Evolutionary conservation across 1,140 invertebrate species (phyloP), one percentile per base, ranked within the genome.

Genomic region (Riptortus pedestris): DNA sequence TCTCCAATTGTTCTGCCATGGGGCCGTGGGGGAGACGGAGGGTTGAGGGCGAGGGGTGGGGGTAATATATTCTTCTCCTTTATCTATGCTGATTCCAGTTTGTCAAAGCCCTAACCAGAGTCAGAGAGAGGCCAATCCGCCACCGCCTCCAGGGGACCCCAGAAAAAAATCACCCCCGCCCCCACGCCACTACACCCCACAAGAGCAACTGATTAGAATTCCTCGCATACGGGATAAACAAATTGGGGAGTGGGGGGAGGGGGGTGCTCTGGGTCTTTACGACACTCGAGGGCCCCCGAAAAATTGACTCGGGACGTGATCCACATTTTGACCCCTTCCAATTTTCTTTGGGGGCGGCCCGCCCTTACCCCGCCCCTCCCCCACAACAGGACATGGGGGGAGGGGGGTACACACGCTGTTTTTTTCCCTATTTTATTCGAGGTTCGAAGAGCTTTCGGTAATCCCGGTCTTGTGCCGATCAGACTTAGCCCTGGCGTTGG

Each of bases 241-340:
- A 65, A 65, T 65, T 65, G 63, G 43, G 48, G 63, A 43, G 38
- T 2, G 45, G 27, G 3, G 4, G 27, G 31, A 18, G 24, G 27
- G n/a, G 4, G 27, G 31, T 24, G 43, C 38, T 51, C 51, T 33
- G 59, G 59, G 59, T 58, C 59, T 65, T 65, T 65, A 65, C 63
- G 63, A 65, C 27, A 55, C 61, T 31, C 47, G 48, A 27, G 57
- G 57, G 63, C 18, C 20, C 38, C 29, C n/a, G 63, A 65, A 65
- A 65, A 65, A 65, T 65, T 65, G 63, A 65, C 63, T 65, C 43
- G 26, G 58, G 38, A 65, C 63, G 63, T 65, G 63, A 38, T 58
- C 58, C 45, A 65, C 63, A 65, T 65, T 65, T 65, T 65, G 58
- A 59, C 63, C 45, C 58, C 22, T 58, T 65, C 63, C 58, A 60